Evolutionary conservation across 2,113 vertebrate genomes (phyloP).

Genomic region (Cynopterus brachyotis): DNA sequence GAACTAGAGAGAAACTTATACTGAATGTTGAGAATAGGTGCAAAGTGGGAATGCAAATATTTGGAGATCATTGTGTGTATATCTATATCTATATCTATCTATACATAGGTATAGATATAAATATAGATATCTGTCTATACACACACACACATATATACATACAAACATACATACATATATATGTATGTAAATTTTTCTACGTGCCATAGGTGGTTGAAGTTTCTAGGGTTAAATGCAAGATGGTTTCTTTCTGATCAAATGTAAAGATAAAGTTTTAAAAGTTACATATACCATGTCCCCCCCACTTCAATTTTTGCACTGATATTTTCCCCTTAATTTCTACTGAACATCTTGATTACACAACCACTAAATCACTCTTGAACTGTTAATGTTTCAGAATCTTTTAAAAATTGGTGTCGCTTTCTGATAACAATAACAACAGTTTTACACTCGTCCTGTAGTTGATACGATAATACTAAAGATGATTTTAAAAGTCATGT

Average conservation of each 20-base stretch:
- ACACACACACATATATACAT: no score
- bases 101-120: no score
- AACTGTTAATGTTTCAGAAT: conserved; percentile 14
- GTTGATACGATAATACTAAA: neutral
- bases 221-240: neutral
- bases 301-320: neutral
- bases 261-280: neutral
- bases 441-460: neutral
- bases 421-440: neutral
- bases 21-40: neutral
- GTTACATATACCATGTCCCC: neutral
- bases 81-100: no score
- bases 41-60: neutral
- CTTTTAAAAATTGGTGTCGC: neutral
- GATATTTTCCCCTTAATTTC: neutral
- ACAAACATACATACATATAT: no score
- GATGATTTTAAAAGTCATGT: neutral
- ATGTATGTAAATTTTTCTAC: neutral
- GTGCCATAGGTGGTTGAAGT: neutral
- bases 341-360: neutral
- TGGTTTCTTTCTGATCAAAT: conserved; percentile 15
- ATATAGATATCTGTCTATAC: no score
- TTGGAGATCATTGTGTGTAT: no score
- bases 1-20: conserved; percentile 6
- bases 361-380: neutral